Evolutionary conservation across 2,797 vertebrate genomes (phyloP).

Genomic region (Stomatorhinus walkeri): DNA sequence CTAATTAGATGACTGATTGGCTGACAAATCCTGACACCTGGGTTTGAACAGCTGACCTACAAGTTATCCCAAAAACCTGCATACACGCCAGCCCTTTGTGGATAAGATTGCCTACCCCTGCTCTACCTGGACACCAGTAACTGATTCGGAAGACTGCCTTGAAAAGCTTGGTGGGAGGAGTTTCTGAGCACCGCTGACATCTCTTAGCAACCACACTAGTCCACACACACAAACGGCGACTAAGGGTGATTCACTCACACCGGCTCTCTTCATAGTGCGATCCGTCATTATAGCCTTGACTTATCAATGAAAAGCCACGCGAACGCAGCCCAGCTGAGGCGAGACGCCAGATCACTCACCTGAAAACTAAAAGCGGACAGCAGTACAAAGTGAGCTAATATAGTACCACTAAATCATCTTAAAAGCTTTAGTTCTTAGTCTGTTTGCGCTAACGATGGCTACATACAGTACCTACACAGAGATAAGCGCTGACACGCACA

Average conservation of each 20-base stretch:
- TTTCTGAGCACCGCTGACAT: background rate
- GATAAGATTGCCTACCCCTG: no score
- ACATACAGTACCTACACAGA: background rate
- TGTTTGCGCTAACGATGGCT: background rate
- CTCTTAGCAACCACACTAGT: background rate
- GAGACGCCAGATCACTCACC: background rate
- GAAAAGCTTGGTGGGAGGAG: background rate
- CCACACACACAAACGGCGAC: background rate
- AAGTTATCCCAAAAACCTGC: no score
- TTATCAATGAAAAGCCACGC: background rate
- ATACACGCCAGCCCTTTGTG: no score
- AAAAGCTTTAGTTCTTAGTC: background rate
- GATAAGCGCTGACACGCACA: background rate
- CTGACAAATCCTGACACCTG: no score
- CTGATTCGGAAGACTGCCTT: background rate
- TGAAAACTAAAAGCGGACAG: background rate
- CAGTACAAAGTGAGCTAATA: background rate
- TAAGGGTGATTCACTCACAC: background rate
- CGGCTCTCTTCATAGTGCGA: background rate
- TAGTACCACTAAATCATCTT: background rate
- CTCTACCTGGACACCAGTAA: background rate
- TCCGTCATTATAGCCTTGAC: background rate
- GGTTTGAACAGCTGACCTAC: no score
- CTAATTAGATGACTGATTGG: no score
- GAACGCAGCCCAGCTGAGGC: background rate